Evolutionary conservation across 2,888 invertebrate species (phyloP), one percentile per base, ranked within the genome.

Genomic region (Aspidiotus rigidus): DNA sequence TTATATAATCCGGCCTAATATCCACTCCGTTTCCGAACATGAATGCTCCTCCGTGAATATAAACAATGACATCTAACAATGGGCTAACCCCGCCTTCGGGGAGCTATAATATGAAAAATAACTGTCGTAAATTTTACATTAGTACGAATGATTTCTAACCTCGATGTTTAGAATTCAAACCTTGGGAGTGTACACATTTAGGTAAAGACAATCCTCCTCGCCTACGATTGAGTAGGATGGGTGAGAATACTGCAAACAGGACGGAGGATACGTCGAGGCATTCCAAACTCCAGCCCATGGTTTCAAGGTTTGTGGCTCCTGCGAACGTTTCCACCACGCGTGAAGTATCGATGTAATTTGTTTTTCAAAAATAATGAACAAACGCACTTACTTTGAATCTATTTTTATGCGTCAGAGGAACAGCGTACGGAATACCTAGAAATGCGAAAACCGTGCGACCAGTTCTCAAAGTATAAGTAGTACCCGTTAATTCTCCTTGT

Each of bases 221-320:
- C 87, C 87, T 79, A 75, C 11, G 16, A 69, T 71, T n/a, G 79
- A 73, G 13, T 72, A 72, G 0, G 72, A 72, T 74, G 83, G 78
- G 7, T 83, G 80, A 39, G 80, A 80, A 76, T 83, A 84, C 75
- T 89, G 89, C 7, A 87, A 78, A 75, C 89, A 89, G 1, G 76
- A 77, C 0, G 83, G 78, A 0, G 85, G 80, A 1, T 80, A 77
- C 16, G 78, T 78, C 1, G 85, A 85, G 1, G 89, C 90, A 75
- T 86, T 84, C 83, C 85, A 85, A 0, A 83, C 80, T 0, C 86
- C 86, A 0, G 77, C 69, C 86, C 86, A 87, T 71, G 83, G 81
- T 74, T 83, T 82, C 73, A 81, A 72, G 42, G 81, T 81, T 73
- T 82, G 80, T 0, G 85, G 83, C 73, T 83, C 81, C 83, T 84